Percentiles rank a stretch among this genome's conserved stretches.
These are phyloP conservation scores for Microtus montanus DNA, from an alignment of 2,113 vertebrate genomes.

Conservation along the genomic window DNA sequence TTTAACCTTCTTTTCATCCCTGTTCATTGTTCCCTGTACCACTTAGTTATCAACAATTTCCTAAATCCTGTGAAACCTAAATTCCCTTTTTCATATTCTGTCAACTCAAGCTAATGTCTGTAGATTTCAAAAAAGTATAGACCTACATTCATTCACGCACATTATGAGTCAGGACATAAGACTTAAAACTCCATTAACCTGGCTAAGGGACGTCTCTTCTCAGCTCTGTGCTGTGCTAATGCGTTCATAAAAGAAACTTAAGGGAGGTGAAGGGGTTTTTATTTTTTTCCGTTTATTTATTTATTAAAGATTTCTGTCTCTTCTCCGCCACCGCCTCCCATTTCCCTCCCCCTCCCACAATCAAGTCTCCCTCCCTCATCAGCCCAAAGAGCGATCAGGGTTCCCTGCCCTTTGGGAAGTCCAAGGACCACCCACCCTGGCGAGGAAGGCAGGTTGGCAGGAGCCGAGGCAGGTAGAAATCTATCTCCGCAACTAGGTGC, in stretches of 20 bases:
- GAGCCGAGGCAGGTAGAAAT: not conserved
- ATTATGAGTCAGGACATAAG: not conserved
- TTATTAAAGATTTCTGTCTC: too few species aligned
- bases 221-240: not conserved
- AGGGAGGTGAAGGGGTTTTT: not conserved
- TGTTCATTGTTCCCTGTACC: rapidly evolving
- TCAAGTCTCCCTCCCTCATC: too few species aligned
- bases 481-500: not conserved
- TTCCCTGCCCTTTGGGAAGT: too few species aligned
- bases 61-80: not conserved
- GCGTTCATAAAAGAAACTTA: not conserved
- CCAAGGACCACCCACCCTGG: too few species aligned
- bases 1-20: not conserved
- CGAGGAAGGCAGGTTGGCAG: not conserved
- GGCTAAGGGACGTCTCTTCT: not conserved
- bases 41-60: constrained; percentile 51
- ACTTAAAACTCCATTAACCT: not conserved
- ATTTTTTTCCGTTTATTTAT: too few species aligned
- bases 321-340: too few species aligned
- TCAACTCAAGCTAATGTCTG: constrained; percentile 34
- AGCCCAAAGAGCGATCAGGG: too few species aligned
- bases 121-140: not conserved
- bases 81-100: not conserved
- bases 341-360: too few species aligned
- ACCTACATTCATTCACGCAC: not conserved